Conservation (phyloP, 2,113 vertebrate species). For the Oreochromis aureus region DNA sequence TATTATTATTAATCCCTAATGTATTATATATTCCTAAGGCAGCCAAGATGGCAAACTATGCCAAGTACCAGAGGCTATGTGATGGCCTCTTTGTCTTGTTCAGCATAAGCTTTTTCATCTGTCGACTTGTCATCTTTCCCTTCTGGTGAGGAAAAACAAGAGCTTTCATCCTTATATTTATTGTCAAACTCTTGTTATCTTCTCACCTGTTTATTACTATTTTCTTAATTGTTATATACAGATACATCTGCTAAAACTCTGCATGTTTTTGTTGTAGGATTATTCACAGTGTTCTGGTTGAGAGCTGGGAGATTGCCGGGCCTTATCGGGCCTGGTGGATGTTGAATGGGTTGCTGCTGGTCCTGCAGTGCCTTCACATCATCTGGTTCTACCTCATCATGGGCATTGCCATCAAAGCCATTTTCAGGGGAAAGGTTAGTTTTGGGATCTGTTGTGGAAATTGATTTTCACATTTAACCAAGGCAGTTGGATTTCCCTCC, state of each 20-base stretch:
- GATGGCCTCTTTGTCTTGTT: conserved; percentile 88
- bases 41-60: conserved; percentile 95
- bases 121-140: conserved; percentile 85
- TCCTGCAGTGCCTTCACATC: conserved; percentile 82
- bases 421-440: conserved; percentile 85
- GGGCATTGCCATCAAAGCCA: conserved; percentile 84
- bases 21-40: conserved; percentile 71
- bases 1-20: not conserved
- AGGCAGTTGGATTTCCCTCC: not conserved
- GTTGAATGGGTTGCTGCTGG: conserved; percentile 83
- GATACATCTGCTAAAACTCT: not conserved
- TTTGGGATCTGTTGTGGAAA: not conserved
- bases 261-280: conserved; percentile 39
- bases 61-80: conserved; percentile 91
- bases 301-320: conserved; percentile 89
- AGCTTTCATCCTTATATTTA: not conserved
- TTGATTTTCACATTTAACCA: not conserved
- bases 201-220: not conserved
- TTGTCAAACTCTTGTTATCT: not conserved
- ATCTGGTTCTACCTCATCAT: conserved; percentile 92
- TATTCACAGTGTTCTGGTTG: conserved; percentile 75
- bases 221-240: not conserved
- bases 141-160: conserved; percentile 81
- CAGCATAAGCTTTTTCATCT: conserved; percentile 84
- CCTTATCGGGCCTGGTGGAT: conserved; percentile 91